Evolutionary conservation across 1,140 invertebrate genomes (phyloP).

Genomic region (Magallana gigas): DNA sequence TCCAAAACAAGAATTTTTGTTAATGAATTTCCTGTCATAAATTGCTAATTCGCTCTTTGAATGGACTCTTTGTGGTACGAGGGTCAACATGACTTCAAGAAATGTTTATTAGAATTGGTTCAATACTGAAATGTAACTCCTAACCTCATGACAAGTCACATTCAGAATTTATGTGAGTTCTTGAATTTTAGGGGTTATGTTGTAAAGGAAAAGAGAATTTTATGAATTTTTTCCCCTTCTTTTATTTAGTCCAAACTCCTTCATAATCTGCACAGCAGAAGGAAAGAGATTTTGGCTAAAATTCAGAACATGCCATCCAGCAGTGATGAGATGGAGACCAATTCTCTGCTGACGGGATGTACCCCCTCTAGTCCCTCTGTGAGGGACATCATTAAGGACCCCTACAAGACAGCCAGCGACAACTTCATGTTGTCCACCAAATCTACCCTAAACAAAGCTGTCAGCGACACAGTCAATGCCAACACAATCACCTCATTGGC

Average conservation of each 20-base stretch:
- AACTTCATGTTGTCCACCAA: not conserved
- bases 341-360: not conserved
- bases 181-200: too few relatives aligned
- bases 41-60: not conserved
- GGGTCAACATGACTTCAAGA: not conserved
- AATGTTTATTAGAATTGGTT: not conserved
- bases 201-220: too few relatives aligned
- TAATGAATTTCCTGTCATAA: too few relatives aligned
- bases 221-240: constrained; percentile 7
- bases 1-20: too few relatives aligned
- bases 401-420: not conserved
- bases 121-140: not conserved
- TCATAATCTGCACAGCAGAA: constrained; percentile 31
- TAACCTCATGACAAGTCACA: not conserved
- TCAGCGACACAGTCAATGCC: not conserved
- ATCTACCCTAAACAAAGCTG: constrained; percentile 12
- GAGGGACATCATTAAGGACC: constrained; percentile 33
- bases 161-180: too few relatives aligned
- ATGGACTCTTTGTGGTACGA: not conserved
- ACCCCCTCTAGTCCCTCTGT: not conserved
- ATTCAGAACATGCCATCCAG: constrained; percentile 13
- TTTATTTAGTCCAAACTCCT: constrained; percentile 32
- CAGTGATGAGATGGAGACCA: not conserved
- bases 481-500: not conserved
- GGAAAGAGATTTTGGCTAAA: constrained; percentile 32